These are phyloP conservation scores for Asteroscopus sphinx DNA, from an alignment of 2,888 invertebrate genomes.

Conservation along the genomic window DNA sequence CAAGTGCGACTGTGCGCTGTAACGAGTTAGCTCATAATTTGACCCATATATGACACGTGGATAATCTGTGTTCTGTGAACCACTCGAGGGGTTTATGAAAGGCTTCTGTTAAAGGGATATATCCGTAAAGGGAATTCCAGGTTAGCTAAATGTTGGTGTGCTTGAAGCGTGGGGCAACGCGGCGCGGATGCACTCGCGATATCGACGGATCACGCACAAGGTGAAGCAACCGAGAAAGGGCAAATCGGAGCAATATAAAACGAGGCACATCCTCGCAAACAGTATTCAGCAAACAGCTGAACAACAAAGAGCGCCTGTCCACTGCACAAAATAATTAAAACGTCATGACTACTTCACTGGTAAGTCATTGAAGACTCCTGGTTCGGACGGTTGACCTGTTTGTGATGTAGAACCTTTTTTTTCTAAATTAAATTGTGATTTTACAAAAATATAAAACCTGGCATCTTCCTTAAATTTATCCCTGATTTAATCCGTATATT, in stretches of 20 bases:
- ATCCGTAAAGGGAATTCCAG: conserved; percentile 58
- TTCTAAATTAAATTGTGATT: neutral
- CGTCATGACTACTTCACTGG: conserved; percentile 77
- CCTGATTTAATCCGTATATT: neutral
- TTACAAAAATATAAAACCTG: neutral
- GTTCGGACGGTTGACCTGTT: neutral
- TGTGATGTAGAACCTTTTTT: neutral
- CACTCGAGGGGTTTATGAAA: conserved; percentile 17
- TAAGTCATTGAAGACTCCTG: conserved; percentile 70
- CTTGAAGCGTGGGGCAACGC: conserved; percentile 69
- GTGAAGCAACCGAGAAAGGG: conserved; percentile 89
- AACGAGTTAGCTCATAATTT: conserved; percentile 33
- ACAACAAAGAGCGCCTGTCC: conserved; percentile 71
- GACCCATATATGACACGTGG: conserved; percentile 25
- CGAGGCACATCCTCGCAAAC: conserved; percentile 83
- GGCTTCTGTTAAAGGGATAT: conserved; percentile 36
- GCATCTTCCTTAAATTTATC: neutral
- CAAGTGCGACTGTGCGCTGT: conserved; percentile 37
- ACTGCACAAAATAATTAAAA: conserved; percentile 64
- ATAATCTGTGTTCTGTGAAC: conserved; percentile 4
- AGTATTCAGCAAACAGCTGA: conserved; percentile 83
- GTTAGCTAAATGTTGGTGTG: conserved; percentile 62
- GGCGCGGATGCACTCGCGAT: conserved; percentile 75
- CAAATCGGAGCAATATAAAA: conserved; percentile 88
- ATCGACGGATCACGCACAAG: conserved; percentile 82